phyloP scores from a whole-genome alignment of 2,888 invertebrate species.

The Eristalis tenax region DNA sequence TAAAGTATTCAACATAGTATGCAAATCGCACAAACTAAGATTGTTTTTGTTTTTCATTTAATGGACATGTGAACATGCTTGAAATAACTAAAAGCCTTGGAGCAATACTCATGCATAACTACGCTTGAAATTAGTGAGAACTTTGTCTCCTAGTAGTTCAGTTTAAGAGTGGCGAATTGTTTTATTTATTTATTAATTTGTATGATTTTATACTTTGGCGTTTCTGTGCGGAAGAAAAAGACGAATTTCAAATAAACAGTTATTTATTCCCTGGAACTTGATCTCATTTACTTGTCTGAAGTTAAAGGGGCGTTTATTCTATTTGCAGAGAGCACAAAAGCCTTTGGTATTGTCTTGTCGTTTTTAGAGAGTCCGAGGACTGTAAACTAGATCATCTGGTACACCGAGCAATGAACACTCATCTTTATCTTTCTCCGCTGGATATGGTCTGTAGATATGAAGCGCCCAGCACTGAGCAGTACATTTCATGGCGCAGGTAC shows the following conservation, averaged over 20 bases:
- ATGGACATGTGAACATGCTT: conserved; percentile 1
- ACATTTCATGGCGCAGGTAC: too few relatives aligned
- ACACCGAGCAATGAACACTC: too few relatives aligned
- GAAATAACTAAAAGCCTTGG: conserved; percentile 2
- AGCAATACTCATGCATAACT: conserved; percentile 35
- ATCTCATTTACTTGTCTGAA: neutral
- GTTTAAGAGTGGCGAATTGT: neutral
- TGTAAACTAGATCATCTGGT: too few relatives aligned
- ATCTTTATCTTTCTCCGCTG: too few relatives aligned
- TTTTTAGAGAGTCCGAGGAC: too few relatives aligned
- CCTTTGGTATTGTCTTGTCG: too few relatives aligned
- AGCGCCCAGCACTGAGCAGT: too few relatives aligned
- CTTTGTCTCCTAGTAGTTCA: neutral
- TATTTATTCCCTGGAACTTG: conserved; percentile 44
- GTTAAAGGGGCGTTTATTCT: neutral
- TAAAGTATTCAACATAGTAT: conserved; percentile 31
- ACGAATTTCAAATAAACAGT: conserved; percentile 62
- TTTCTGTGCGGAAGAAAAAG: conserved; percentile 37
- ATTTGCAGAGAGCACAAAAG: too few relatives aligned
- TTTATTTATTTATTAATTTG: conserved; percentile 15
- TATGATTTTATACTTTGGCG: conserved; percentile 29
- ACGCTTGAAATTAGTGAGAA: conserved; percentile 1
- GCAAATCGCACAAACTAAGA: conserved; percentile 50
- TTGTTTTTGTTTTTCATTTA: neutral
- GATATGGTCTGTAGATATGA: too few relatives aligned